phyloP scores from a whole-genome alignment of 2,888 invertebrate genomes.

The Aphodius sticticus region DNA sequence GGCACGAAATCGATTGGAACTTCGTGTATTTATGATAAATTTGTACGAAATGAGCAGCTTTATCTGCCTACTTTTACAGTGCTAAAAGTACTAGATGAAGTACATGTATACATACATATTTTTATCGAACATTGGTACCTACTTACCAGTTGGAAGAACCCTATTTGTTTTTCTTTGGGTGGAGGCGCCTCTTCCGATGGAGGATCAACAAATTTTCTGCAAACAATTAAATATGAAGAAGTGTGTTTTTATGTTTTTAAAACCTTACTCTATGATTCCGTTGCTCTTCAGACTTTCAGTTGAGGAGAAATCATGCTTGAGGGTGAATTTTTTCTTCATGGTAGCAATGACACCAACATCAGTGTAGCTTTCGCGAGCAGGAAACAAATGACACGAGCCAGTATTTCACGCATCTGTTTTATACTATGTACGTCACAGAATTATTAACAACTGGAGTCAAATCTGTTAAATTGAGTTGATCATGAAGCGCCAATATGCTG shows the following conservation, averaged over 20 bases:
- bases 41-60: no score
- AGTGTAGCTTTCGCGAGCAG: background rate
- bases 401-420: background rate
- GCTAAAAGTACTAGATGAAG: background rate
- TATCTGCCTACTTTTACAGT: background rate
- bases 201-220: constrained; percentile 7
- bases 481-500: background rate
- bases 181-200: background rate
- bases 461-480: background rate
- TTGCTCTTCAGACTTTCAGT: constrained; percentile 34
- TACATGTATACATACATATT: background rate
- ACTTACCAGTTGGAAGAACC: constrained; percentile 29
- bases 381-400: background rate
- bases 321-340: constrained; percentile 35
- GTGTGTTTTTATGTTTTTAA: background rate
- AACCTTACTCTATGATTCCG: constrained; percentile 33
- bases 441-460: background rate
- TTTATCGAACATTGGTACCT: background rate
- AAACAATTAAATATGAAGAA: background rate
- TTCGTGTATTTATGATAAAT: no score
- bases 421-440: background rate
- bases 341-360: background rate
- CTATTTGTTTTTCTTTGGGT: constrained; percentile 20
- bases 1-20: no score
- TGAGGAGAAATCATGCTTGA: constrained; percentile 35